phyloP scores from a whole-genome alignment of 2,888 invertebrate genomes.

The Diarsia mendica region DNA sequence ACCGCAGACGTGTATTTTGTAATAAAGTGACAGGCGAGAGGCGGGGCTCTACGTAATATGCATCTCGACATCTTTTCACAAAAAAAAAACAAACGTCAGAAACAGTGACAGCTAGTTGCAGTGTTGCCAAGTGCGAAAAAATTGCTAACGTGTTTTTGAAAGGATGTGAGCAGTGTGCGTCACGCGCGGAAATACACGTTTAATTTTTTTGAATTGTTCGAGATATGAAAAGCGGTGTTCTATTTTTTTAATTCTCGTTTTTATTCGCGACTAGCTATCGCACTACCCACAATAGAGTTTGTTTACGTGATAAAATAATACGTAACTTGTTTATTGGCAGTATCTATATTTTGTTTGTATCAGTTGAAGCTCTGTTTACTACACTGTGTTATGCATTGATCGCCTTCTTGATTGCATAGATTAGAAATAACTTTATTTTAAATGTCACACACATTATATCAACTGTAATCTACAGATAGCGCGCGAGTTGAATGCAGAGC shows the following conservation, averaged over 20 bases:
- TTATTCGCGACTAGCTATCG: constrained; percentile 12
- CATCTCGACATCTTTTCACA: constrained; percentile 32
- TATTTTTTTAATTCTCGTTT: constrained; percentile 34
- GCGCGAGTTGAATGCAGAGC: too few relatives aligned
- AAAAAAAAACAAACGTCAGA: constrained; percentile 52
- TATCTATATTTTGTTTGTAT: constrained; percentile 14
- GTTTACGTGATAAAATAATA: constrained; percentile 39
- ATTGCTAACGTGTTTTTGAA: constrained; percentile 40
- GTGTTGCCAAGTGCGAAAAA: constrained; percentile 52
- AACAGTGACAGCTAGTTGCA: constrained; percentile 37
- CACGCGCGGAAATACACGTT: constrained; percentile 3
- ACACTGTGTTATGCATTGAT: constrained; percentile 7
- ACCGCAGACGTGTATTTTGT: constrained; percentile 45
- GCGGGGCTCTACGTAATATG: constrained; percentile 58
- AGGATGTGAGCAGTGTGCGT: constrained; percentile 32
- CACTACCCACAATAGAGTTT: constrained; percentile 14
- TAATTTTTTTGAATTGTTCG: constrained; percentile 37
- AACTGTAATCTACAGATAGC: constrained; percentile 4
- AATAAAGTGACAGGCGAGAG: constrained; percentile 56
- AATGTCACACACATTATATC: constrained; percentile 1
- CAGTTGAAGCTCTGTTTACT: constrained; percentile 23
- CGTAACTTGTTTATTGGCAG: constrained; percentile 32
- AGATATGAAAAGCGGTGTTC: constrained; percentile 26
- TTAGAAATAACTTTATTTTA: background rate
- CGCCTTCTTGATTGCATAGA: constrained; percentile 11